These are phyloP conservation scores for Mus pahari DNA, from an alignment of 2,113 vertebrate genomes.

Conservation along the genomic window DNA sequence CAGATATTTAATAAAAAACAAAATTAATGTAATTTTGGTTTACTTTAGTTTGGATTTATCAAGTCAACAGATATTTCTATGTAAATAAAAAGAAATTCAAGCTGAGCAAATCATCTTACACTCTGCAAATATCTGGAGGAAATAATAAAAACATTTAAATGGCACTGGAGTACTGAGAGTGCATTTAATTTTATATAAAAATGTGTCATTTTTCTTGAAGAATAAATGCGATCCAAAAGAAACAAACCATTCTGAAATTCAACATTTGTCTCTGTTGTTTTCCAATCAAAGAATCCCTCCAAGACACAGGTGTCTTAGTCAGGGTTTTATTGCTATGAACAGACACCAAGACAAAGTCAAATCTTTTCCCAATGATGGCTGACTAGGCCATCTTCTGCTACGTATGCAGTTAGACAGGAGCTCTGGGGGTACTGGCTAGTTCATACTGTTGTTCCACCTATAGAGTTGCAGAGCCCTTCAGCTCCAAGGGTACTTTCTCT, in stretches of 20 bases:
- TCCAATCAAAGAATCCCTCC: slow-evolving; percentile 71
- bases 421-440: no score
- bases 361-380: no score
- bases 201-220: slow-evolving; percentile 61
- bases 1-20: slow-evolving; percentile 42
- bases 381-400: no score
- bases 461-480: no score
- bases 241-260: slow-evolving; percentile 68
- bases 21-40: slow-evolving; percentile 77
- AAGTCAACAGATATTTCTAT: slow-evolving; percentile 80
- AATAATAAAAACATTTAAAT: slow-evolving; percentile 74
- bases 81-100: slow-evolving; percentile 78
- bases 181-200: slow-evolving; percentile 73
- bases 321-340: no score
- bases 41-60: slow-evolving; percentile 80
- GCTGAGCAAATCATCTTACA: slow-evolving; percentile 77
- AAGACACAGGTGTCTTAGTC: background rate
- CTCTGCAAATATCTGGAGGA: slow-evolving; percentile 71
- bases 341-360: no score
- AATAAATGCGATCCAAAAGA: slow-evolving; percentile 68
- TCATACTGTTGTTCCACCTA: no score
- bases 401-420: no score
- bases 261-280: slow-evolving; percentile 43
- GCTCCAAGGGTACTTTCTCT: no score
- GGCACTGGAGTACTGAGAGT: slow-evolving; percentile 59